Percentiles rank a stretch among this genome's conserved stretches.
Conservation (phyloP, 2,113 vertebrate species). For the Gasterosteus nipponicus region DNA sequence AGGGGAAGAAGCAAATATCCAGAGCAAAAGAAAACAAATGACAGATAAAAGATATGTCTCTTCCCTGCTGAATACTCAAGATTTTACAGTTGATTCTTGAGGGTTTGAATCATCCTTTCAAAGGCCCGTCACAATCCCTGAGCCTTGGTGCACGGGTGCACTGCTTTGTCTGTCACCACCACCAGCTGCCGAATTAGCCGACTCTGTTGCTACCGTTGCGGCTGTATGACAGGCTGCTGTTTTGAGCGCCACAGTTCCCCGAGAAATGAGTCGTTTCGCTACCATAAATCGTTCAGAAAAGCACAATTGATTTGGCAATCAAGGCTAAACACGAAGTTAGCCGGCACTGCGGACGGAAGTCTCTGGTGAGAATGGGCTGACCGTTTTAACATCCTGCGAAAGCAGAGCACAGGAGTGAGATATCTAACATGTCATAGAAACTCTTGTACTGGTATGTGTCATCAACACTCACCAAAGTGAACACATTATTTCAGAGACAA, state of each 20-base stretch:
- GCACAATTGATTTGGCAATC: not conserved
- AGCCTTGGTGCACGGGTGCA: not conserved
- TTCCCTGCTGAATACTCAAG: not conserved
- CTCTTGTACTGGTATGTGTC: not conserved
- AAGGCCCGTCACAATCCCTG: not conserved
- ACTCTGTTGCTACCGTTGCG: no score
- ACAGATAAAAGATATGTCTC: not conserved
- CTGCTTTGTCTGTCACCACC: not conserved
- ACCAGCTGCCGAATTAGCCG: not conserved
- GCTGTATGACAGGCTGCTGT: not conserved
- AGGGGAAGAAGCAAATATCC: slow-evolving; percentile 21
- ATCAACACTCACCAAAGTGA: not conserved
- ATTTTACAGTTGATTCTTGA: not conserved
- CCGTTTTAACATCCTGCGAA: no score
- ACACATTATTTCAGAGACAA: not conserved
- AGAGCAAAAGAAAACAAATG: slow-evolving; percentile 9
- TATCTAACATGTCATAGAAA: not conserved
- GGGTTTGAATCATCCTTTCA: not conserved
- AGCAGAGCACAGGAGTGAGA: no score
- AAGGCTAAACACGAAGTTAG: not conserved
- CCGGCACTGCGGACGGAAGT: not conserved
- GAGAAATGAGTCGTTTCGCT: not conserved
- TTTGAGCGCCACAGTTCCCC: not conserved
- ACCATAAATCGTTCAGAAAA: not conserved
- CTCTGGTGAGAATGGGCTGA: not conserved